Percentiles rank a stretch among this genome's conserved stretches.
These are phyloP conservation scores for Periphyllus acericola DNA, from an alignment of 2,888 invertebrate genomes.

Conservation along the genomic window DNA sequence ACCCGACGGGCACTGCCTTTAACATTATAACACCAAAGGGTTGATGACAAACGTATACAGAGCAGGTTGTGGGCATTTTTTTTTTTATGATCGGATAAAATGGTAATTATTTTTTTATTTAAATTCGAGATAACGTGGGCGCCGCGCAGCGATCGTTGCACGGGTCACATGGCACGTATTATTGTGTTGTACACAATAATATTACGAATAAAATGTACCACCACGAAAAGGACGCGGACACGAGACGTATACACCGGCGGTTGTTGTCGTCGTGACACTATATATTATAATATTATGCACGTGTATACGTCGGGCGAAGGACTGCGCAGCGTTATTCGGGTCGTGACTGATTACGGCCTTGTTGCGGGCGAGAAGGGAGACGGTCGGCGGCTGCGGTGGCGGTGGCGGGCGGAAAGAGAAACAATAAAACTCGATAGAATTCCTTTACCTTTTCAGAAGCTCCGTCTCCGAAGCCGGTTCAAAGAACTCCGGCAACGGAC, in stretches of 20 bases:
- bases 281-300: too few relatives aligned
- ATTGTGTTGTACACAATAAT: not conserved
- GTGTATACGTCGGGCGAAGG: not conserved
- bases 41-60: not conserved
- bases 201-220: not conserved
- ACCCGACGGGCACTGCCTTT: not conserved
- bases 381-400: not conserved
- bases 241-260: not conserved
- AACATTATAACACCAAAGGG: not conserved
- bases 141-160: not conserved
- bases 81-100: not conserved
- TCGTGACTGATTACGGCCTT: constrained; percentile 57
- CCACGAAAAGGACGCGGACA: not conserved
- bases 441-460: constrained; percentile 53
- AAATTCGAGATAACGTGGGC: not conserved
- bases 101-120: constrained; percentile 1
- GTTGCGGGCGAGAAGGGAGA: constrained; percentile 20
- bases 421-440: constrained; percentile 52
- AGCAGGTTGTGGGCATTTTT: not conserved
- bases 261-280: constrained; percentile 29
- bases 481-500: constrained; percentile 43
- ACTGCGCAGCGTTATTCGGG: constrained; percentile 17
- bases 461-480: constrained; percentile 50
- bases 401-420: constrained; percentile 19
- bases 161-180: not conserved